A percentile compares a stretch with the other conserved stretches of the same genome.
Evolutionary conservation across 2,797 vertebrate species (phyloP).

Genomic region (Oryzias dopingdopingensis): DNA sequence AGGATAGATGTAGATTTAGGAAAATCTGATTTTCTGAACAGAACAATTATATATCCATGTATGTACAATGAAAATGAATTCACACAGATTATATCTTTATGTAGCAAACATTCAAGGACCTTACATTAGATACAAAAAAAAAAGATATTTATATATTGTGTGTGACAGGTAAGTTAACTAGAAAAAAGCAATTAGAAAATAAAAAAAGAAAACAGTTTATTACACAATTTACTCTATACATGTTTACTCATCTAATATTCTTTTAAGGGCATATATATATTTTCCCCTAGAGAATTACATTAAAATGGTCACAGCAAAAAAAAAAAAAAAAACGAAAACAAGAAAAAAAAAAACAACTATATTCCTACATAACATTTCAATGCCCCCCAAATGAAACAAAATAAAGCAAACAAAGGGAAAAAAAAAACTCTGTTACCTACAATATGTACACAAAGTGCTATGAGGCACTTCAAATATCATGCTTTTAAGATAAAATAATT

Average conservation of each 20-base stretch:
- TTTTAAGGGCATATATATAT: conserved; percentile 63
- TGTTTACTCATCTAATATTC: conserved; percentile 66
- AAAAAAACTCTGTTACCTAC: conserved; percentile 82
- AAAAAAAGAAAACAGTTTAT: conserved; percentile 68
- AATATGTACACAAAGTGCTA: conserved; percentile 91
- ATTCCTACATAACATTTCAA: conserved; percentile 82
- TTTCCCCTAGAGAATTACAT: conserved; percentile 76
- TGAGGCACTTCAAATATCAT: conserved; percentile 90
- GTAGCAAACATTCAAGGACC: conserved; percentile 79
- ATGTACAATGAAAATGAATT: conserved; percentile 80
- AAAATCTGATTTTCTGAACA: conserved; percentile 72
- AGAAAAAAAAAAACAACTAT: conserved; percentile 42
- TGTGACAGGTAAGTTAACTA: conserved; percentile 77
- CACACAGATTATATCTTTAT: conserved; percentile 76
- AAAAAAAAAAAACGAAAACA: conserved; percentile 30
- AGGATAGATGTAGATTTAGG: conserved; percentile 52
- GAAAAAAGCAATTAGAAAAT: conserved; percentile 75
- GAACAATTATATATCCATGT: conserved; percentile 80
- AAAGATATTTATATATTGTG: conserved; percentile 71
- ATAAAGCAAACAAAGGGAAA: conserved; percentile 66
- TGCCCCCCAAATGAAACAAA: conserved; percentile 38
- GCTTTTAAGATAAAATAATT: conserved; percentile 82
- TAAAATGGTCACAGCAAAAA: conserved; percentile 76
- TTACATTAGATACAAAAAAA: conserved; percentile 80
- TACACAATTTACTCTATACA: conserved; percentile 69